A percentile compares a stretch with the other conserved stretches of the same genome.
Evolutionary conservation across 2,797 vertebrate genomes (phyloP).

Genomic region (Mallotus villosus): DNA sequence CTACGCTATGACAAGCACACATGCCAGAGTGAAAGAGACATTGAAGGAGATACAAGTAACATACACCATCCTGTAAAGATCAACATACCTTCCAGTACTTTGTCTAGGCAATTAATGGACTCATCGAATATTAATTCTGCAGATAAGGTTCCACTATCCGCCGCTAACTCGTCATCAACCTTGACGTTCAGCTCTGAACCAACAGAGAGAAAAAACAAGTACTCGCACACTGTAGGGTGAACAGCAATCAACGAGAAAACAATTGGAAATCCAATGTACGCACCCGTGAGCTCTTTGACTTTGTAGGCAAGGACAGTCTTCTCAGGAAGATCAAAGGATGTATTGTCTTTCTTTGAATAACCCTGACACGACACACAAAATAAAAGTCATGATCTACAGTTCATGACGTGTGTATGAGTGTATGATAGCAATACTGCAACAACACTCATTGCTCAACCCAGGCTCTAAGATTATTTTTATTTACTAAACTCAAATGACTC

Average conservation of each 20-base stretch:
- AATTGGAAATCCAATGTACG: background rate
- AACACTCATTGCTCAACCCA: too few species aligned
- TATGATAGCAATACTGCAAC: too few species aligned
- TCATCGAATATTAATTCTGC: background rate
- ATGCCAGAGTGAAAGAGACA: too few species aligned
- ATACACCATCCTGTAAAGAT: too few species aligned
- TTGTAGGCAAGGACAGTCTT: conserved; percentile 84
- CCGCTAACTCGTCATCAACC: background rate
- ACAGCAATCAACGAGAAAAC: too few species aligned
- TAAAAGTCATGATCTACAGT: background rate
- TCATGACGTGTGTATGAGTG: too few species aligned
- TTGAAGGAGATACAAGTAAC: too few species aligned
- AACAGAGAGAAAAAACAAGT: background rate
- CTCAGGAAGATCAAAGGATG: conserved; percentile 80
- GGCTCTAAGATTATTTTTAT: too few species aligned
- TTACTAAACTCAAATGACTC: too few species aligned
- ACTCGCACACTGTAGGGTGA: too few species aligned
- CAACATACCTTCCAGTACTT: background rate
- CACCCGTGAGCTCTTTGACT: conserved; percentile 81
- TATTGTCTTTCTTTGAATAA: conserved; percentile 67
- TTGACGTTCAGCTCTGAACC: background rate
- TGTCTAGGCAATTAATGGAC: background rate
- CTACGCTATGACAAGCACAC: too few species aligned
- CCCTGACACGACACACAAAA: conserved; percentile 27
- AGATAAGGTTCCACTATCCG: background rate